These are phyloP conservation scores for Drosophila falleni DNA, from an alignment of 2,888 invertebrate species.

Conservation along the genomic window DNA sequence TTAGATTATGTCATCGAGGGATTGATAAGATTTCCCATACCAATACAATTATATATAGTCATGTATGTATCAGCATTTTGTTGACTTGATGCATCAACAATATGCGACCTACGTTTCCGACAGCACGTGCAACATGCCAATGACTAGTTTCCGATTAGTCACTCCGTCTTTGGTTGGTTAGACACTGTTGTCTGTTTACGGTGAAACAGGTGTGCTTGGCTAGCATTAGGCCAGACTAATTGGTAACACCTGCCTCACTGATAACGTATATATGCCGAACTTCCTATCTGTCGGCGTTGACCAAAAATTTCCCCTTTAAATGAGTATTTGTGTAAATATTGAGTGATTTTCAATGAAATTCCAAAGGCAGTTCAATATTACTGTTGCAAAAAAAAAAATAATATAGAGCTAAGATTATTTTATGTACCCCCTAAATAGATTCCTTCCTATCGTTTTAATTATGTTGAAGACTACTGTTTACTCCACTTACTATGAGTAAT, in stretches of 20 bases:
- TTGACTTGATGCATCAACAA: conserved; percentile 15
- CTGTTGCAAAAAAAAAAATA: neutral
- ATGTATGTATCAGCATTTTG: neutral
- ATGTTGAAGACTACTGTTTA: too few species aligned
- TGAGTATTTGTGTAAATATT: conserved; percentile 5
- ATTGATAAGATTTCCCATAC: conserved; percentile 6
- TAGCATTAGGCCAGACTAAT: conserved; percentile 26
- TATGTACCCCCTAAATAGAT: neutral
- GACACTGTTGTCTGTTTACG: conserved; percentile 5
- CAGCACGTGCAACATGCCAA: conserved; percentile 43
- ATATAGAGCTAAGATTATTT: neutral
- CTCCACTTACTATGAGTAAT: too few species aligned
- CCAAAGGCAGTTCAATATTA: neutral
- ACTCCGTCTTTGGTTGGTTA: conserved; percentile 5
- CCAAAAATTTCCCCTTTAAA: neutral
- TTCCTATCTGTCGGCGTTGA: conserved; percentile 2
- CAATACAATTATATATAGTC: conserved; percentile 1
- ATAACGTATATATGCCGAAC: conserved; percentile 40
- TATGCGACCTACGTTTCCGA: conserved; percentile 22
- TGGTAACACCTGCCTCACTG: conserved; percentile 37
- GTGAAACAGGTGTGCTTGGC: conserved; percentile 13
- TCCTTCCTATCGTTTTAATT: too few species aligned
- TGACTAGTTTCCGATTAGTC: conserved; percentile 35
- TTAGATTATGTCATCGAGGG: conserved; percentile 1
- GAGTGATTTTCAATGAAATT: neutral